Percentiles rank a stretch among this genome's conserved stretches.
phyloP scores from a whole-genome alignment of 2,888 invertebrate genomes.

The Trichogramma dendrolimi region DNA sequence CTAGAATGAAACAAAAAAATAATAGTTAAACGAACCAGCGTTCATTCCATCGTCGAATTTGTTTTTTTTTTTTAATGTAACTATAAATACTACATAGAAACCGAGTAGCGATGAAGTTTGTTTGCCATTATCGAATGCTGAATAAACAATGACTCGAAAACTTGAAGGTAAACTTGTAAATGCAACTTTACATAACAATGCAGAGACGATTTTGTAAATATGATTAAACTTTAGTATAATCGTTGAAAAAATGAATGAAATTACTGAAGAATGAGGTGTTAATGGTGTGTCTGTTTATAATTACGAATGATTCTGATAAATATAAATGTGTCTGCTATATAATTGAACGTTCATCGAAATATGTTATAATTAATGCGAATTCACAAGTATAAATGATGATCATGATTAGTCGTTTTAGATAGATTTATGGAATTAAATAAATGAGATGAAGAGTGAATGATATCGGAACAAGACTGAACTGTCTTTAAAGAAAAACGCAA shows the following conservation, averaged over 20 bases:
- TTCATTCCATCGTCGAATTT: constrained; percentile 28
- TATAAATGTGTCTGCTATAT: constrained; percentile 30
- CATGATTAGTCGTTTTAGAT: constrained; percentile 23
- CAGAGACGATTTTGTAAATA: constrained; percentile 46
- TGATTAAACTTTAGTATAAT: constrained; percentile 40
- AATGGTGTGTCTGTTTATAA: constrained; percentile 49
- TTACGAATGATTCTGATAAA: constrained; percentile 47
- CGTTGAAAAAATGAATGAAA: constrained; percentile 34
- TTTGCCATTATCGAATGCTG: too few relatives aligned
- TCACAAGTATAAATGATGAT: constrained; percentile 5
- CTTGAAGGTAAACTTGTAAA: too few relatives aligned
- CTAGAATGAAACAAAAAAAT: background rate
- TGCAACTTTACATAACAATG: constrained; percentile 29
- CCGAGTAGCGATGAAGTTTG: too few relatives aligned
- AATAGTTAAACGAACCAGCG: constrained; percentile 28
- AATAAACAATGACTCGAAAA: too few relatives aligned
- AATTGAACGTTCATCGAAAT: constrained; percentile 23
- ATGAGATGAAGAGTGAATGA: constrained; percentile 17
- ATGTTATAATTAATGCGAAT: constrained; percentile 31
- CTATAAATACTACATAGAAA: too few relatives aligned
- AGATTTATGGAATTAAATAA: constrained; percentile 28
- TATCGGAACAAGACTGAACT: background rate
- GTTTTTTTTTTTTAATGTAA: too few relatives aligned
- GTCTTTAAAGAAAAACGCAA: constrained; percentile 1
- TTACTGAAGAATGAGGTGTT: constrained; percentile 41